Base-by-base conservation (phyloP, 2,888 invertebrate species). In the Lysandra bellargus region DNA sequence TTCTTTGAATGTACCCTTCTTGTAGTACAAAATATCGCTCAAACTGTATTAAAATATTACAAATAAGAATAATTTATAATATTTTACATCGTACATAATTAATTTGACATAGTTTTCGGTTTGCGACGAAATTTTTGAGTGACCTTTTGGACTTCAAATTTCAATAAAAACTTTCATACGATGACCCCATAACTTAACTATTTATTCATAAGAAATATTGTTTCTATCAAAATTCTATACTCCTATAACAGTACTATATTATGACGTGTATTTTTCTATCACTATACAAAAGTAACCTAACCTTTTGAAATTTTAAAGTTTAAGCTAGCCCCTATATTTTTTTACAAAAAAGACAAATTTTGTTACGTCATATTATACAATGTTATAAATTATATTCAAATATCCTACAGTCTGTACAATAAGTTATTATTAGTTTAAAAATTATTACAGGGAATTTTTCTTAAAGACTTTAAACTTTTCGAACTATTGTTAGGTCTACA, bases 311-410 rank as follows among this genome's bases (percentile, higher is more conserved):
- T 30, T 69, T 37, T 69, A 5, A 37, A 69, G 2, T 69, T 17
- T 69, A 14, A 37, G 33, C 69, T 69, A 69, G 14, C 69, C 69
- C 69, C 69, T 69, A 69, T 69, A 69, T 69, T 69, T 64, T 64
- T 64, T 64, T 40, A 40, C 40, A 64, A 6, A 30, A 69, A 14
- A 37, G 30, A 69, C 37, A 37, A 37, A 9, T 37, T 69, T 69
- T 9, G 69, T 69, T 69, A 69, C 69, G 33, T n/a, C 17, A 6
- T 69, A 33, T 69, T 69, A 33, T 69, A 69, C 69, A 37, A 17
- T 69, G 69, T 33, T 33, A 33, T 64, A 33, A 69, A 4, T 9
- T 33, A 33, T 69, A 69, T 37, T 69, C 33, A 37, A 6, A 69
- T 1, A 69, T 69, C 14, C 69, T 69, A 69, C 69, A 33, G 69